Evolutionary conservation across 2,888 invertebrate genomes (phyloP), one percentile per base, ranked within the genome.

Genomic region (Chrysolina haemoptera): DNA sequence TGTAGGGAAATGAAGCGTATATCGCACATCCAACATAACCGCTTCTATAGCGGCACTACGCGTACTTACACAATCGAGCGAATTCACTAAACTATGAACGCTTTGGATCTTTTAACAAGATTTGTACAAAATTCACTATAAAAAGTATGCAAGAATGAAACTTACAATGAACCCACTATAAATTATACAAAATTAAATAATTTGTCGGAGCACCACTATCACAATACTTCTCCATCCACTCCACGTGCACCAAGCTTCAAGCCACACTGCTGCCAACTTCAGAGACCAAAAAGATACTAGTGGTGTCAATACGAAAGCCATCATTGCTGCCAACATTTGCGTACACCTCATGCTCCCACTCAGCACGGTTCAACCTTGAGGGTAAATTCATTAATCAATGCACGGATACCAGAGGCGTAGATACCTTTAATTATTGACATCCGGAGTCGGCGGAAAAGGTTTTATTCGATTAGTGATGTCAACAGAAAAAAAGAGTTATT

Each of bases 181-280:
- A 40, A 67, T 53, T 48, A 67, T 35, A 59, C n/a, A 67, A 67
- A 67, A 67, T 43, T 53, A 67, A 67, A 53, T 53, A 67, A 27
- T 67, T 40, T 35, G 9, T 22, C 1, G 35, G n/a, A 59, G 59
- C 59, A 59, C 59, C 59, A 59, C 59, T 59, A 35, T 59, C 59
- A 59, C 59, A 10, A 59, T 16, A 59, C 35, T 35, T 59, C 59
- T n/a, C n/a, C 59, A 59, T 59, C 22, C 59, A 59, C 59, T 27
- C 59, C 59, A 59, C 59, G 59, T 46, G 64, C 46, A 64, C 41
- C 41, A 65, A 65, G 65, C 65, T 65, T 65, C 48, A 40, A 46
- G 65, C 41, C 6, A 40, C 65, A 46, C n/a, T 65, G 65, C 22
- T 35, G 59, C 59, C 59, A 59, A 12, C n/a, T 4, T 59, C 35